phyloP scores from a whole-genome alignment of 2,797 vertebrate genomes.

The Acipenser transmontanus region DNA sequence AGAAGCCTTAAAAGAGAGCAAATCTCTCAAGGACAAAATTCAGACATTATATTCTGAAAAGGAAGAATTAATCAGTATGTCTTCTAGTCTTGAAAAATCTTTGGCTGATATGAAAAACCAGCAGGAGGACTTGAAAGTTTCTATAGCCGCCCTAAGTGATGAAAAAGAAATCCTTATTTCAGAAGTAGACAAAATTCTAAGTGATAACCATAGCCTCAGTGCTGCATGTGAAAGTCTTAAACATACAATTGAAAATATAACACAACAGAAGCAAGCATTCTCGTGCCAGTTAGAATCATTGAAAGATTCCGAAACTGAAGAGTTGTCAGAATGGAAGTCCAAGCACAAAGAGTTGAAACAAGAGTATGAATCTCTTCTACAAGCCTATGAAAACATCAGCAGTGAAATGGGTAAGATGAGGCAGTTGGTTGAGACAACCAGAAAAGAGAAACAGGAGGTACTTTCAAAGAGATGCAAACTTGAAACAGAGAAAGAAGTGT shows the following conservation, averaged over 20 bases:
- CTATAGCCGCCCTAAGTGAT: slow-evolving; percentile 14
- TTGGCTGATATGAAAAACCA: slow-evolving; percentile 43
- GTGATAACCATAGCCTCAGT: slow-evolving; percentile 71
- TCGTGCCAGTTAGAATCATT: slow-evolving; percentile 79
- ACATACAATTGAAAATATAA: slow-evolving; percentile 77
- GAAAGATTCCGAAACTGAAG: slow-evolving; percentile 77
- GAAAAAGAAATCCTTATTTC: slow-evolving; percentile 50
- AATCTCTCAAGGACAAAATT: slow-evolving; percentile 54
- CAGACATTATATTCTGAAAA: slow-evolving; percentile 45
- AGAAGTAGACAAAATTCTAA: slow-evolving; percentile 52
- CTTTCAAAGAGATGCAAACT: slow-evolving; percentile 51
- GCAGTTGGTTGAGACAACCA: slow-evolving; percentile 63
- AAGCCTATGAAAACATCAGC: slow-evolving; percentile 78
- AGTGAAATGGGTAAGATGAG: slow-evolving; percentile 82
- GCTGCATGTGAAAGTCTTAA: slow-evolving; percentile 81
- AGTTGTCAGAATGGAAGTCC: slow-evolving; percentile 77
- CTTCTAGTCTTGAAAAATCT: slow-evolving; percentile 37
- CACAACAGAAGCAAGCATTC: slow-evolving; percentile 80
- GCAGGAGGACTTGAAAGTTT: slow-evolving; percentile 41
- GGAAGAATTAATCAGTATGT: slow-evolving; percentile 43
- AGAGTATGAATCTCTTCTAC: slow-evolving; percentile 79
- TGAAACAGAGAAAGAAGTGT: slow-evolving; percentile 48
- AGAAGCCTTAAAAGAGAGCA: slow-evolving; percentile 70
- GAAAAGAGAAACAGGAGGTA: slow-evolving; percentile 72
- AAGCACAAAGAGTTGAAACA: slow-evolving; percentile 75